phyloP scores from a whole-genome alignment of 2,888 invertebrate species.

The Chymomyza caudatula region DNA sequence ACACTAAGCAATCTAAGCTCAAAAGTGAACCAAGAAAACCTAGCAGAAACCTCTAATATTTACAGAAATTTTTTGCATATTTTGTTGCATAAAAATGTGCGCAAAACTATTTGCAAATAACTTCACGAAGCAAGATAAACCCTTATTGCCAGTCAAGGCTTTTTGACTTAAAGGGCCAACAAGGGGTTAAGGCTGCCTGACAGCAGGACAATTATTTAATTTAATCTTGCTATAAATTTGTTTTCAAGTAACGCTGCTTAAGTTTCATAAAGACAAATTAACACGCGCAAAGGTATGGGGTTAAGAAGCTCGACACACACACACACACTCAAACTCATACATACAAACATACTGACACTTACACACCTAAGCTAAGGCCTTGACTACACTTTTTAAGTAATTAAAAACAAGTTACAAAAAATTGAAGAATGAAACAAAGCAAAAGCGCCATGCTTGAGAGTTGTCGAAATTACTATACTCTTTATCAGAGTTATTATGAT shows the following conservation, averaged over 20 bases:
- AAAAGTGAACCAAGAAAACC: background rate
- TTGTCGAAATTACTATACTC: background rate
- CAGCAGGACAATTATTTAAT: slow-evolving; percentile 65
- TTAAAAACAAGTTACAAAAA: slow-evolving; percentile 41
- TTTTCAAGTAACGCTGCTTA: slow-evolving; percentile 2
- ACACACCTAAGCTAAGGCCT: background rate
- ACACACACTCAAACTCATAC: no score
- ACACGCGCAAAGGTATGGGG: slow-evolving; percentile 45
- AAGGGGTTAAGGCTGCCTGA: slow-evolving; percentile 11
- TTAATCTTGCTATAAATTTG: slow-evolving; percentile 47
- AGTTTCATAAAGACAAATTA: slow-evolving; percentile 43
- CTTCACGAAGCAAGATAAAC: slow-evolving; percentile 15
- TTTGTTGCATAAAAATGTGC: slow-evolving; percentile 27
- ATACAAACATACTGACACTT: background rate
- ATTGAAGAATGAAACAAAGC: background rate
- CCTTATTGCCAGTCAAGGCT: background rate
- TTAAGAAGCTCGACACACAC: slow-evolving; percentile 36
- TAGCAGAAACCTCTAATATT: slow-evolving; percentile 40
- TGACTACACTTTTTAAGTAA: slow-evolving; percentile 59
- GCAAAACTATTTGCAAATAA: slow-evolving; percentile 56
- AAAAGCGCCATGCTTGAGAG: background rate
- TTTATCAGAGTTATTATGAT: background rate
- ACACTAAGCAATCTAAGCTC: slow-evolving; percentile 3
- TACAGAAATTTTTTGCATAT: slow-evolving; percentile 49
- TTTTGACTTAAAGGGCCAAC: no score